Evolutionary conservation across 2,797 vertebrate species (phyloP).

Genomic region (Manis crassicaudata): DNA sequence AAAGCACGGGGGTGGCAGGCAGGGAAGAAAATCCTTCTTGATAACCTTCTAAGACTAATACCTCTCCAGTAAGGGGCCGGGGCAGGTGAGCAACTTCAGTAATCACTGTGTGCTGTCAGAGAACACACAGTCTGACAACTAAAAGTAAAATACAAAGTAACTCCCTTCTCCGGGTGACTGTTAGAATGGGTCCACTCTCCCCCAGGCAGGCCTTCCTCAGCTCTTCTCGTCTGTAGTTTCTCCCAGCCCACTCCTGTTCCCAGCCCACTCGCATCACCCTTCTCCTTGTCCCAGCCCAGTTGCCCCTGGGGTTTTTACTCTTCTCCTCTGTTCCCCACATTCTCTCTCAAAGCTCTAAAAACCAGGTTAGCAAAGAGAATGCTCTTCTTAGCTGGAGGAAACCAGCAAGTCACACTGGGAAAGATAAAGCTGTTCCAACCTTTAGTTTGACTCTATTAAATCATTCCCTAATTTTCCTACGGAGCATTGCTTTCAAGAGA

Average conservation of each 20-base stretch:
- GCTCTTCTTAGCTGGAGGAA: neutral
- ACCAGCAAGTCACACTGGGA: neutral
- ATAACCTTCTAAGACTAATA: neutral
- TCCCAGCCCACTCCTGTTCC: neutral
- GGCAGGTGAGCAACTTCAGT: neutral
- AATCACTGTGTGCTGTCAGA: neutral
- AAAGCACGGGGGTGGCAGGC: neutral
- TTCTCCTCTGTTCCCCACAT: neutral
- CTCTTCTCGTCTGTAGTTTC: neutral
- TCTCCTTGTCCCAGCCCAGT: fast-evolving
- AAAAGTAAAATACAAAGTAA: neutral
- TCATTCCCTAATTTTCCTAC: neutral
- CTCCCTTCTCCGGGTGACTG: neutral
- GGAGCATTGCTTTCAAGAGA: neutral
- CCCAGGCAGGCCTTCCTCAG: neutral
- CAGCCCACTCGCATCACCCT: neutral
- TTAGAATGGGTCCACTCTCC: fast-evolving
- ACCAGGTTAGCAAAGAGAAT: neutral
- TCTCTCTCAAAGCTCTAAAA: neutral
- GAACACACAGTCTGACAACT: no score
- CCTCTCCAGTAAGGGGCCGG: neutral
- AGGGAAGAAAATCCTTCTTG: neutral
- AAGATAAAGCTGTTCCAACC: neutral
- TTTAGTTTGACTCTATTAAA: neutral
- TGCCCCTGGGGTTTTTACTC: neutral